Evolutionary conservation across 2,113 vertebrate species (phyloP).

Genomic region (Corythoichthys intestinalis): DNA sequence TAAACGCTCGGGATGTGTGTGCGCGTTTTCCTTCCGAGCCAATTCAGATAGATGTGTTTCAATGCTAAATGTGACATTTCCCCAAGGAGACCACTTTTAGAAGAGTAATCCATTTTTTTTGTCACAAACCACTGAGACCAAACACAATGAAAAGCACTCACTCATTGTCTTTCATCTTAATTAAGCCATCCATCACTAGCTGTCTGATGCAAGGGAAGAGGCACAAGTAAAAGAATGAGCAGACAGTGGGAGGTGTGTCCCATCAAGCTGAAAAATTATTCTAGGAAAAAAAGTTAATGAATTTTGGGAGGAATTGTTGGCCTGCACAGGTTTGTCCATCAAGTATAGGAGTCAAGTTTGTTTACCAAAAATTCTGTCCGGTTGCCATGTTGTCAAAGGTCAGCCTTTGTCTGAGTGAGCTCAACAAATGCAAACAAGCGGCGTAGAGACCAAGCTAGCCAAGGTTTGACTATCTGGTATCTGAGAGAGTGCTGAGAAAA

Average conservation of each 20-base stretch:
- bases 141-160: slow-evolving; percentile 73
- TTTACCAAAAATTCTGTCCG: slow-evolving; percentile 12
- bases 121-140: slow-evolving; percentile 65
- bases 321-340: slow-evolving; percentile 21
- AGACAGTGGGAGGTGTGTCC: slow-evolving; percentile 44
- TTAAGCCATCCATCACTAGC: slow-evolving; percentile 74
- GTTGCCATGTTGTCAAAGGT: slow-evolving; percentile 21
- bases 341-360: slow-evolving; percentile 16
- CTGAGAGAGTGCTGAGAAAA: too few species aligned
- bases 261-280: slow-evolving; percentile 24
- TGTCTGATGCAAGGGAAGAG: slow-evolving; percentile 57
- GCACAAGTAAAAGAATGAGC: slow-evolving; percentile 39
- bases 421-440: not conserved
- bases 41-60: slow-evolving; percentile 42
- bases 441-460: slow-evolving; percentile 15
- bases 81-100: slow-evolving; percentile 61
- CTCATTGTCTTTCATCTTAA: slow-evolving; percentile 75
- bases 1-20: slow-evolving; percentile 12
- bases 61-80: slow-evolving; percentile 64
- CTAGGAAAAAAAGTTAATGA: slow-evolving; percentile 44
- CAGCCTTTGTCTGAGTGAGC: not conserved
- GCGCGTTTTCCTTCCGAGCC: slow-evolving; percentile 4
- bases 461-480: slow-evolving; percentile 16
- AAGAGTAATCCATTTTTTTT: slow-evolving; percentile 65
- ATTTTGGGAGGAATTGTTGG: slow-evolving; percentile 27